These are phyloP conservation scores for Dipodomys merriami DNA, from an alignment of 2,113 vertebrate genomes.

Conservation along the genomic window DNA sequence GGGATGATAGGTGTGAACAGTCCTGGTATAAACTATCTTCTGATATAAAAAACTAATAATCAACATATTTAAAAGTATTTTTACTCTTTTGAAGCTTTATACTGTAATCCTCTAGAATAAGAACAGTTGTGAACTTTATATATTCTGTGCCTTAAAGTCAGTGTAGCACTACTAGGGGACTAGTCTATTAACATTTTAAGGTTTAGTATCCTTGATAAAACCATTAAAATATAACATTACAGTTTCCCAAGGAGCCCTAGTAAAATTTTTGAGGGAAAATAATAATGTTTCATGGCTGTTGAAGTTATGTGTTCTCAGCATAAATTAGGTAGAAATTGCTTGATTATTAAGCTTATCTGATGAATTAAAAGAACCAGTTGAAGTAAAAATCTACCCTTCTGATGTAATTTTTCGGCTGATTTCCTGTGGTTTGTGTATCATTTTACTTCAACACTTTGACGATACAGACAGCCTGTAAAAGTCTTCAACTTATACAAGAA, in stretches of 20 bases:
- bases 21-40: background rate
- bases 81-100: background rate
- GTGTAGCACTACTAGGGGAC: background rate
- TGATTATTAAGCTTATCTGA: slow-evolving; percentile 55
- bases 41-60: too few relatives aligned
- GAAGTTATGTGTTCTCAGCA: slow-evolving; percentile 44
- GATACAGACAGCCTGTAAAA: background rate
- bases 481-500: background rate
- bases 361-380: slow-evolving; percentile 66
- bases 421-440: slow-evolving; percentile 32
- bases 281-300: slow-evolving; percentile 45
- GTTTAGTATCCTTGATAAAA: background rate
- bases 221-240: slow-evolving; percentile 33
- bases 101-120: background rate
- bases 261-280: slow-evolving; percentile 47
- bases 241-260: slow-evolving; percentile 39
- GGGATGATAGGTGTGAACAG: too few relatives aligned
- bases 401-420: slow-evolving; percentile 51
- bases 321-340: slow-evolving; percentile 66
- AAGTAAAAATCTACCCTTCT: slow-evolving; percentile 51
- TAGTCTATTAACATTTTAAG: slow-evolving; percentile 2
- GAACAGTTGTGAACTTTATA: slow-evolving; percentile 1
- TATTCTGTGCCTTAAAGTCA: background rate
- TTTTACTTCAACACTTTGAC: slow-evolving; percentile 59
- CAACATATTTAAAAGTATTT: too few relatives aligned